Percentiles rank a stretch among this genome's conserved stretches.
These are phyloP conservation scores for Craseonycteris thonglongyai DNA, from an alignment of 2,113 vertebrate genomes.

Conservation along the genomic window DNA sequence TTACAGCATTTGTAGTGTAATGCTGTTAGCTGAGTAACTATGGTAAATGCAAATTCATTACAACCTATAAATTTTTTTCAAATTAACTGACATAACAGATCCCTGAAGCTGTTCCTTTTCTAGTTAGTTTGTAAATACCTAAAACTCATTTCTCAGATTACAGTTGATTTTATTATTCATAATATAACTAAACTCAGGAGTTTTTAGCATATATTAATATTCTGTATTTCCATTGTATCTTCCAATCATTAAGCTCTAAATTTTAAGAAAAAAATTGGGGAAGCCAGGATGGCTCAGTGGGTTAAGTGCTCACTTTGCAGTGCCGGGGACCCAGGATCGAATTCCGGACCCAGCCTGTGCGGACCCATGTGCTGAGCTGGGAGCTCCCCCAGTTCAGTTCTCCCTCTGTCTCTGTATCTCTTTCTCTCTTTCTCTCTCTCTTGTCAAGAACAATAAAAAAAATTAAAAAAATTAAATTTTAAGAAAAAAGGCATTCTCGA, in stretches of 20 bases:
- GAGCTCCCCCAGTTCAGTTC: too few species aligned
- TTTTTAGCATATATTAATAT: not conserved
- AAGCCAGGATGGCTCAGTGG: too few species aligned
- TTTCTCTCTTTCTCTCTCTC: too few species aligned
- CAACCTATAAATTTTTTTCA: not conserved
- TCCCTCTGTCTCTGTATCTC: too few species aligned
- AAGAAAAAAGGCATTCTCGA: not conserved
- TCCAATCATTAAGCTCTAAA: not conserved
- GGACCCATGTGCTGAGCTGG: too few species aligned
- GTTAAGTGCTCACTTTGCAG: too few species aligned
- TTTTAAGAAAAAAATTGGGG: not conserved
- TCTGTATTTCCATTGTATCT: not conserved
- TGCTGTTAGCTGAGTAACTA: not conserved
- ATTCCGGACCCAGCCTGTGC: too few species aligned
- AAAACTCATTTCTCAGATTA: constrained; percentile 1
- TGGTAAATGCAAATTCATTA: not conserved
- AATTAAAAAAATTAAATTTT: too few species aligned
- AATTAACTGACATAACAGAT: not conserved
- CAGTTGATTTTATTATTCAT: constrained; percentile 13
- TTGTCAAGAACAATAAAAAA: too few species aligned
- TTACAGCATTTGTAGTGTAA: not conserved
- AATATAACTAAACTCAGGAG: not conserved
- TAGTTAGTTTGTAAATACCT: not conserved
- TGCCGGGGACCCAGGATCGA: too few species aligned
- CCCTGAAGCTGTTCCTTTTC: not conserved